Percentiles rank a stretch among this genome's conserved stretches.
These are phyloP conservation scores for Ptychadena robeensis DNA, from an alignment of 2,797 vertebrate genomes.

Conservation along the genomic window DNA sequence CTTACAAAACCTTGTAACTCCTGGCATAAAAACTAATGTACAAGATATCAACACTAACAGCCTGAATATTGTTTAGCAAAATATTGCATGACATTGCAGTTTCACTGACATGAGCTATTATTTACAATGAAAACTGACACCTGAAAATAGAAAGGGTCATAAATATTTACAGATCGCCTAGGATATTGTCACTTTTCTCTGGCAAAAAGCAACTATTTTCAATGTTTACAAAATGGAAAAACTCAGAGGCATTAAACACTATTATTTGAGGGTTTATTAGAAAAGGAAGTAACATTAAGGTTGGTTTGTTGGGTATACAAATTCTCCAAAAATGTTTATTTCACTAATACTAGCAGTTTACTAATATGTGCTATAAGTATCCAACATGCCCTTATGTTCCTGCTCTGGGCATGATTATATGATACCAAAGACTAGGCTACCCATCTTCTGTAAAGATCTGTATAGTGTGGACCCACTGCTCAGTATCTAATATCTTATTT, in stretches of 20 bases:
- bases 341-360: background rate
- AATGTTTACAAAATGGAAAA: slow-evolving; percentile 7
- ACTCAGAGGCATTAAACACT: background rate
- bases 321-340: background rate
- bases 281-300: background rate
- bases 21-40: slow-evolving; percentile 37
- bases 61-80: slow-evolving; percentile 30
- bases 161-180: slow-evolving; percentile 43
- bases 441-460: too few relatives aligned
- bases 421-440: too few relatives aligned
- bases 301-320: background rate
- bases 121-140: slow-evolving; percentile 44
- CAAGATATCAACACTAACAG: slow-evolving; percentile 27
- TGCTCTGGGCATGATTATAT: too few relatives aligned
- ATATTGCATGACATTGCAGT: slow-evolving; percentile 44
- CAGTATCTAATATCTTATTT: too few relatives aligned
- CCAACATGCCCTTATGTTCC: too few relatives aligned
- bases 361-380: too few relatives aligned
- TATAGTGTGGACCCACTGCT: too few relatives aligned
- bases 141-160: slow-evolving; percentile 37
- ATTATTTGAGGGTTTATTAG: background rate
- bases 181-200: slow-evolving; percentile 33
- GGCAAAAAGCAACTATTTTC: slow-evolving; percentile 22
- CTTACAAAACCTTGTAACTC: slow-evolving; percentile 21
- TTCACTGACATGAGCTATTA: slow-evolving; percentile 35